phyloP scores from a whole-genome alignment of 2,888 invertebrate species.

The Heliconius ismenius region DNA sequence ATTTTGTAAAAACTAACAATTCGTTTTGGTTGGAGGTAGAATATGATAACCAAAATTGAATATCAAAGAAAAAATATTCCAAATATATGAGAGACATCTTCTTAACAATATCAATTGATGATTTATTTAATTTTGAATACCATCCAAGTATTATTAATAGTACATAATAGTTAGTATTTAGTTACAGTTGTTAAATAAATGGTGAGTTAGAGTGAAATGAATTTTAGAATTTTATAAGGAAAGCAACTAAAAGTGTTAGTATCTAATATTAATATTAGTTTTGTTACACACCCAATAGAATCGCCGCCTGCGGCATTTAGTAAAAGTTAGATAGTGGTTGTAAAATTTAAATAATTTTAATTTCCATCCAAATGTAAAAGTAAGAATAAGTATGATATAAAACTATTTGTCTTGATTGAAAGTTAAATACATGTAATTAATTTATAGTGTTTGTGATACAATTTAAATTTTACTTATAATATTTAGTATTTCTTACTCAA shows the following conservation, averaged over 20 bases:
- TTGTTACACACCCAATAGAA: background rate
- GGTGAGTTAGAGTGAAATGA: slow-evolving; percentile 34
- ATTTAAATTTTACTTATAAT: background rate
- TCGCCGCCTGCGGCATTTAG: slow-evolving; percentile 10
- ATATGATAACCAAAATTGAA: no score
- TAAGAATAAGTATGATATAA: background rate
- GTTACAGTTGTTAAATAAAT: slow-evolving; percentile 30
- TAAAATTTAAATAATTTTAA: background rate
- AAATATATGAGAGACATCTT: no score
- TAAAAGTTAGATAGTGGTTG: background rate
- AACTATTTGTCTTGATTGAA: no score
- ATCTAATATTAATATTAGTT: background rate
- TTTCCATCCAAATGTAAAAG: no score
- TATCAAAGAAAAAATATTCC: no score
- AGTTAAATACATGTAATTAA: no score
- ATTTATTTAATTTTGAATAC: slow-evolving; percentile 28
- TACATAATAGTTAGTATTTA: slow-evolving; percentile 38
- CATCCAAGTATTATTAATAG: slow-evolving; percentile 34
- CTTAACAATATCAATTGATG: no score
- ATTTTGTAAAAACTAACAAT: no score
- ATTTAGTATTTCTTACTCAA: background rate
- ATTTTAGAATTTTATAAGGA: slow-evolving; percentile 13
- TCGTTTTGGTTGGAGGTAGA: no score
- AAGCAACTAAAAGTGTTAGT: background rate
- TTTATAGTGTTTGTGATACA: background rate